phyloP scores from a whole-genome alignment of 2,888 invertebrate genomes.

The Phania funesta region DNA sequence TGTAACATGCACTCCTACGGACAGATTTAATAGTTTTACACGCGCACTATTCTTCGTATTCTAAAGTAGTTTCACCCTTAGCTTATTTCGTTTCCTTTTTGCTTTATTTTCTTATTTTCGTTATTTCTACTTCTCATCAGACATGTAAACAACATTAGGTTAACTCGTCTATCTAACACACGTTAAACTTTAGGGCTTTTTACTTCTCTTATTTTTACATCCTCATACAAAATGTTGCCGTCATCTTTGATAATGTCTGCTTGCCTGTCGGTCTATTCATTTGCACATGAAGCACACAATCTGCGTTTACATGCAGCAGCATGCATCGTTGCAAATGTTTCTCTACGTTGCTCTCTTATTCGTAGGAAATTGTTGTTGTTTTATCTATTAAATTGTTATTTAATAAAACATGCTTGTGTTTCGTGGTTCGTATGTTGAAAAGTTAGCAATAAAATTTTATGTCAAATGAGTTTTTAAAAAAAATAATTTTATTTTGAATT shows the following conservation, averaged over 20 bases:
- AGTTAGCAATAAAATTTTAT: conserved; percentile 40
- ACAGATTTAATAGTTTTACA: neutral
- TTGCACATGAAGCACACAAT: conserved; percentile 20
- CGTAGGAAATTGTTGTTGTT: neutral
- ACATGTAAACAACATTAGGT: conserved; percentile 60
- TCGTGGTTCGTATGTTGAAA: neutral
- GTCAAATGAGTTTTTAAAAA: conserved; percentile 28
- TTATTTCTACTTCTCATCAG: conserved; percentile 34
- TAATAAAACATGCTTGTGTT: conserved; percentile 38
- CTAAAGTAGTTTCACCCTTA: conserved; percentile 5
- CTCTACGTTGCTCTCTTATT: neutral
- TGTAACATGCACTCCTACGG: neutral
- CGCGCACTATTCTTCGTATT: neutral
- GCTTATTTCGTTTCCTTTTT: conserved; percentile 28
- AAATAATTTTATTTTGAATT: conserved; percentile 21
- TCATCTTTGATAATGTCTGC: conserved; percentile 12
- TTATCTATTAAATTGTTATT: conserved; percentile 55
- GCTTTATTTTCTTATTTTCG: conserved; percentile 25
- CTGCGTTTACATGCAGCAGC: conserved; percentile 29
- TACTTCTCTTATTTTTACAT: neutral
- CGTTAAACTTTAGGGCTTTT: conserved; percentile 49
- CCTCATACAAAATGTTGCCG: neutral
- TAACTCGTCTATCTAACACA: conserved; percentile 50
- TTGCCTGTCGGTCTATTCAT: neutral
- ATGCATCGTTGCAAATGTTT: conserved; percentile 44